Percentiles rank a stretch among this genome's conserved stretches.
These are phyloP conservation scores for Montipora sp. DNA, from an alignment of 64 coral and sea anemone genomes.

Conservation along the genomic window DNA sequence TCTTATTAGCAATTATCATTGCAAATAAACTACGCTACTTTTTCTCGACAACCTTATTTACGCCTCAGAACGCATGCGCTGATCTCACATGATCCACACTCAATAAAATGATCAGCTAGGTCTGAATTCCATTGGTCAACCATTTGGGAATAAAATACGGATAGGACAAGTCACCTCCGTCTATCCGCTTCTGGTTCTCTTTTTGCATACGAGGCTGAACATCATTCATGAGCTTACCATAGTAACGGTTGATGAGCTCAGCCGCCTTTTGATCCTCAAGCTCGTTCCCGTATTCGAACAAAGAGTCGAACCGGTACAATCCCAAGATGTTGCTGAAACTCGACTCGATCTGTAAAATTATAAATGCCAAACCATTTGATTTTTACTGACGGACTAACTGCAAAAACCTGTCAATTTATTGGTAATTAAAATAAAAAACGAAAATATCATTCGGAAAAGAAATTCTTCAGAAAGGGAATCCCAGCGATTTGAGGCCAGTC, in stretches of 20 bases:
- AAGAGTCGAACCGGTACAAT: constrained; percentile 21
- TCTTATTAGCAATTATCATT: too few species aligned
- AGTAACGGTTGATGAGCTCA: constrained; percentile 26
- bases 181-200: neutral
- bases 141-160: constrained; percentile 53
- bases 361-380: neutral
- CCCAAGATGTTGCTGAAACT: neutral
- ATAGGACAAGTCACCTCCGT: constrained; percentile 17
- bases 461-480: too few species aligned
- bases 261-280: constrained; percentile 20
- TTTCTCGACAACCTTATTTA: neutral
- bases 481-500: too few species aligned
- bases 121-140: constrained; percentile 54
- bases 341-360: neutral
- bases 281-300: constrained; percentile 55
- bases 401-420: neutral
- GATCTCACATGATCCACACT: neutral
- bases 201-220: constrained; percentile 33
- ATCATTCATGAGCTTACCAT: neutral
- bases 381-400: neutral
- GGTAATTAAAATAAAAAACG: too few species aligned
- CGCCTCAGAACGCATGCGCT: neutral
- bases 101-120: neutral
- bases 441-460: too few species aligned
- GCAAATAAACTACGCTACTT: neutral